A percentile compares a stretch with the other conserved stretches of the same genome.
Evolutionary conservation across 2,888 invertebrate genomes (phyloP).

Genomic region (Perizoma flavofasciatum): DNA sequence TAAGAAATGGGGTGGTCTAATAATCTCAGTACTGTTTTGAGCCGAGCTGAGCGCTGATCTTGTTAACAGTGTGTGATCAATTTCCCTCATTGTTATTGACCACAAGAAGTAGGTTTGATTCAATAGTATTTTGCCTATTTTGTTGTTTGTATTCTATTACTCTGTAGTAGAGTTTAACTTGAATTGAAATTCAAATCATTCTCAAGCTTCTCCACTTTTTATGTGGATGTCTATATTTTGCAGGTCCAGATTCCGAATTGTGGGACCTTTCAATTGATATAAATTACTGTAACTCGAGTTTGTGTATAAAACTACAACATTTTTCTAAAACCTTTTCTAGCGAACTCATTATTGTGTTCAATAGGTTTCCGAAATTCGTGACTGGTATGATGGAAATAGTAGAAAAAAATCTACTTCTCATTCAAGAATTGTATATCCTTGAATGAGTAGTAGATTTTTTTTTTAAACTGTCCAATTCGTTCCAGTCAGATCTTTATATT

Average conservation of each 20-base stretch:
- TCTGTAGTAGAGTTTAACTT: background rate
- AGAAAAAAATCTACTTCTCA: no score
- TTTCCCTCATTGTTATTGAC: background rate
- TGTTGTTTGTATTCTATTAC: background rate
- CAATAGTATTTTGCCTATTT: background rate
- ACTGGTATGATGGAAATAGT: no score
- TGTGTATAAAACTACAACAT: background rate
- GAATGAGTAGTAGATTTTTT: no score
- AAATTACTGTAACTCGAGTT: background rate
- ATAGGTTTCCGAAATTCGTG: no score
- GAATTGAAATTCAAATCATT: background rate
- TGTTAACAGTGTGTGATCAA: conserved; percentile 4
- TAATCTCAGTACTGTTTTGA: conserved; percentile 1
- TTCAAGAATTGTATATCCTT: no score
- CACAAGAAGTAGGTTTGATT: background rate
- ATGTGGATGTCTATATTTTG: background rate
- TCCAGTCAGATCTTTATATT: background rate
- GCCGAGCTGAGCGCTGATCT: background rate
- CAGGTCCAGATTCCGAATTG: background rate
- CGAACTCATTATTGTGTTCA: background rate
- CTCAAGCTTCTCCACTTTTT: background rate
- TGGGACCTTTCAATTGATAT: background rate
- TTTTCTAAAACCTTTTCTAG: no score
- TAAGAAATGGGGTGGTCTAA: conserved; percentile 20
- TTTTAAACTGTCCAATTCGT: background rate